Evolutionary conservation across 2,797 vertebrate genomes (phyloP).

Genomic region (Ctenopoma multispine): DNA sequence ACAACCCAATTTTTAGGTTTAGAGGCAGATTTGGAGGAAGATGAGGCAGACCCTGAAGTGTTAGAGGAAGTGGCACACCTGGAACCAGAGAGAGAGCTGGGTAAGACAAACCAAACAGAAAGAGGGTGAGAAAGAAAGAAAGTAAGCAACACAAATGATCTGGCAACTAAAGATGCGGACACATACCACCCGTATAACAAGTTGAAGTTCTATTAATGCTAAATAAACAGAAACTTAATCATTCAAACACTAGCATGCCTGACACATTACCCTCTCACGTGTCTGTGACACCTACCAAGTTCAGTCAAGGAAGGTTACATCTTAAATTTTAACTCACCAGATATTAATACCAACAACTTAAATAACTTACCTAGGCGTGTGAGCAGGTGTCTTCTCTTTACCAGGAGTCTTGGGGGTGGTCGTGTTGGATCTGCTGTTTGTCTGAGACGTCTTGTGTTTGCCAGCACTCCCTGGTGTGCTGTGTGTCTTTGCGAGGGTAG

Average conservation of each 20-base stretch:
- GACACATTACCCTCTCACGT: slow-evolving; percentile 12
- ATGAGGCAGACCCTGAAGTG: slow-evolving; percentile 65
- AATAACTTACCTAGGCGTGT: slow-evolving; percentile 79
- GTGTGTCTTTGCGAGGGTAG: slow-evolving; percentile 66
- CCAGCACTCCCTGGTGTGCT: slow-evolving; percentile 74
- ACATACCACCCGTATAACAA: background rate
- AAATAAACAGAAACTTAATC: slow-evolving; percentile 46
- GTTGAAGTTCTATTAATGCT: slow-evolving; percentile 19
- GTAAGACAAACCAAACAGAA: background rate
- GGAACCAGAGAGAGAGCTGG: slow-evolving; percentile 41
- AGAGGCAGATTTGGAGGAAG: slow-evolving; percentile 79
- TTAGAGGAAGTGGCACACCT: slow-evolving; percentile 76
- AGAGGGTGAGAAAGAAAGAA: slow-evolving; percentile 19
- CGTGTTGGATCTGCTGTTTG: slow-evolving; percentile 50
- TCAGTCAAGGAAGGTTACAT: slow-evolving; percentile 8
- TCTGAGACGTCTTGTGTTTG: slow-evolving; percentile 77
- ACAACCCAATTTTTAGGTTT: slow-evolving; percentile 88
- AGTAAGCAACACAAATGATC: too few relatives aligned
- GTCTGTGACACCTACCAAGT: slow-evolving; percentile 21
- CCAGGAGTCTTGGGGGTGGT: slow-evolving; percentile 66
- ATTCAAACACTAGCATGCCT: slow-evolving; percentile 20
- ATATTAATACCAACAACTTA: slow-evolving; percentile 28
- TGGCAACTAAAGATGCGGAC: slow-evolving; percentile 1
- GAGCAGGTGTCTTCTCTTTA: slow-evolving; percentile 75
- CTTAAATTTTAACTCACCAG: slow-evolving; percentile 12